Conservation (phyloP, 2,113 vertebrate species). For the Climacteris rufus region DNA sequence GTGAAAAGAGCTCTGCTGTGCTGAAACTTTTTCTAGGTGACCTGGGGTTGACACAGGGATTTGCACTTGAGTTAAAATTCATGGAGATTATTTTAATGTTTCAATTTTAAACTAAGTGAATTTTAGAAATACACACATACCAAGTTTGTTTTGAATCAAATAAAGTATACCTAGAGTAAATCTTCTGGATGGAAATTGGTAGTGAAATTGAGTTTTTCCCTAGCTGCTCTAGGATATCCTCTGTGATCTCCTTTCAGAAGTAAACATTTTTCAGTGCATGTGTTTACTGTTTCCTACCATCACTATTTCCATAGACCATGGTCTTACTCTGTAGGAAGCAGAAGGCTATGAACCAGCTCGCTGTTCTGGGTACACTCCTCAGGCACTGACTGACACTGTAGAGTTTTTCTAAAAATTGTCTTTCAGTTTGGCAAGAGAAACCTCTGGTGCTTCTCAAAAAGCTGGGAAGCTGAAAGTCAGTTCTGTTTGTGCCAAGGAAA, state of each 20-base stretch:
- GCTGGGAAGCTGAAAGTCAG: neutral
- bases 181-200: neutral
- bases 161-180: neutral
- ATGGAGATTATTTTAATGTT: neutral
- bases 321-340: neutral
- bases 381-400: neutral
- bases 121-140: neutral
- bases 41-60: neutral
- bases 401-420: neutral
- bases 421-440: neutral
- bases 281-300: neutral
- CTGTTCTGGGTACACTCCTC: neutral
- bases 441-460: neutral
- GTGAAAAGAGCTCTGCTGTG: neutral
- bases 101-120: neutral
- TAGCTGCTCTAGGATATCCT: neutral
- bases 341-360: neutral
- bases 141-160: neutral
- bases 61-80: neutral
- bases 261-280: neutral
- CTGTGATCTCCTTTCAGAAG: neutral
- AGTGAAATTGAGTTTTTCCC: neutral
- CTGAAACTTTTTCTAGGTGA: neutral
- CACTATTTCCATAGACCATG: neutral
- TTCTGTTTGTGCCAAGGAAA: slow-evolving; percentile 10